Percentiles rank a stretch among this genome's conserved stretches.
phyloP scores from a whole-genome alignment of 2,888 invertebrate species.

The Ophioninae sp. region DNA sequence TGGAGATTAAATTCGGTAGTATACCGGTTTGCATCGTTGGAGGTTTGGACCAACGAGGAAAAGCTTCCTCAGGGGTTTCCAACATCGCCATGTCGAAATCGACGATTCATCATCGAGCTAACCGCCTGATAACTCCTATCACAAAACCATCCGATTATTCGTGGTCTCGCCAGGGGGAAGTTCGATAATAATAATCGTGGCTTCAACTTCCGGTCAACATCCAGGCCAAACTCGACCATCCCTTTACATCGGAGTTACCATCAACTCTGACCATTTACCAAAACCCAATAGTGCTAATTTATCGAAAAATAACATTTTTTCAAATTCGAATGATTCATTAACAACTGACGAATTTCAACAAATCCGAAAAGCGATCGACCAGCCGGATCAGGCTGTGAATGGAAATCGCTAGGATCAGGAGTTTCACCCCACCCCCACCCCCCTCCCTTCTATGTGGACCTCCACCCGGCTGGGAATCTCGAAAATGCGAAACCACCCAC shows the following conservation, averaged over 20 bases:
- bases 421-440: constrained; percentile 16
- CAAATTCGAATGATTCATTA: constrained; percentile 52
- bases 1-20: not conserved
- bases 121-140: constrained; percentile 42
- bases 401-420: constrained; percentile 23
- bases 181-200: constrained; percentile 46
- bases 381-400: constrained; percentile 7
- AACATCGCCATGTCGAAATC: not conserved
- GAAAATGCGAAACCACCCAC: constrained; percentile 38
- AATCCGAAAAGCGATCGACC: not conserved
- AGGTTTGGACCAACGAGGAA: constrained; percentile 7
- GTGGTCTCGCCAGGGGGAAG: constrained; percentile 40
- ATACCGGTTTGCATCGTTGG: too few relatives aligned
- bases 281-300: not conserved
- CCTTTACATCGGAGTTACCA: not conserved
- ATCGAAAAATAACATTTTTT: constrained; percentile 54
- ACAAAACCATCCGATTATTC: constrained; percentile 41
- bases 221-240: constrained; percentile 11
- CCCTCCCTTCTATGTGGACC: too few relatives aligned
- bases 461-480: constrained; percentile 55
- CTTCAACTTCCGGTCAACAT: constrained; percentile 16
- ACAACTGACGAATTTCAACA: constrained; percentile 24
- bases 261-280: not conserved
- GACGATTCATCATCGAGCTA: constrained; percentile 16
- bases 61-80: constrained; percentile 18